phyloP scores from a whole-genome alignment of 2,888 invertebrate genomes.

The Temnothorax unifasciatus region DNA sequence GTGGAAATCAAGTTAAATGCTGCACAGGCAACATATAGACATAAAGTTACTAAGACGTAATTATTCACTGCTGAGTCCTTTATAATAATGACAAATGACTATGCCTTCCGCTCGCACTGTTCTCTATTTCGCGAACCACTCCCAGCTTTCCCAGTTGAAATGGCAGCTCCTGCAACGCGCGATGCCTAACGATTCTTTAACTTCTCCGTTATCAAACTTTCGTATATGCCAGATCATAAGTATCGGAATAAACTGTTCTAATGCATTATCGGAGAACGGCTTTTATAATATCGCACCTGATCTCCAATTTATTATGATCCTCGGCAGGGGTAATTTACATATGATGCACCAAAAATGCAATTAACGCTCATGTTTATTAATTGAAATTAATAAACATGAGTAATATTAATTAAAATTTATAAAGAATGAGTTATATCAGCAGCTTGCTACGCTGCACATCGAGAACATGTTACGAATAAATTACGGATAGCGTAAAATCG shows the following conservation, averaged over 20 bases:
- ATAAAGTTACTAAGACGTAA: constrained; percentile 79
- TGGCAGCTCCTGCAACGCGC: constrained; percentile 36
- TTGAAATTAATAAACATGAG: constrained; percentile 18
- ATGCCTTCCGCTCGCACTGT: constrained; percentile 42
- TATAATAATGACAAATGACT: constrained; percentile 84
- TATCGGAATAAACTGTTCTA: constrained; percentile 64
- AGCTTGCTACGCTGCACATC: neutral
- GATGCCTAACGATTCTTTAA: constrained; percentile 81
- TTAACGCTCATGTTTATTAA: constrained; percentile 25
- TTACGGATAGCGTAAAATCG: neutral
- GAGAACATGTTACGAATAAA: neutral
- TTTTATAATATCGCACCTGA: constrained; percentile 2
- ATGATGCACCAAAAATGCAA: constrained; percentile 13
- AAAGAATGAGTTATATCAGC: neutral
- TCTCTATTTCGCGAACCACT: constrained; percentile 25
- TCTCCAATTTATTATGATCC: constrained; percentile 39
- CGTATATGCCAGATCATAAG: constrained; percentile 44
- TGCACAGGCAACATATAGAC: constrained; percentile 43
- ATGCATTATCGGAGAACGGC: constrained; percentile 45
- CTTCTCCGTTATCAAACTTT: constrained; percentile 68
- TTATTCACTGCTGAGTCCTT: constrained; percentile 82
- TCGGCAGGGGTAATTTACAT: constrained; percentile 21
- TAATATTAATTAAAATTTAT: constrained; percentile 20
- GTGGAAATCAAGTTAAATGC: constrained; percentile 49
- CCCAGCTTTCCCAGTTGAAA: constrained; percentile 26